phyloP scores from a whole-genome alignment of 2,888 invertebrate species.

The Chironomus tentans region DNA sequence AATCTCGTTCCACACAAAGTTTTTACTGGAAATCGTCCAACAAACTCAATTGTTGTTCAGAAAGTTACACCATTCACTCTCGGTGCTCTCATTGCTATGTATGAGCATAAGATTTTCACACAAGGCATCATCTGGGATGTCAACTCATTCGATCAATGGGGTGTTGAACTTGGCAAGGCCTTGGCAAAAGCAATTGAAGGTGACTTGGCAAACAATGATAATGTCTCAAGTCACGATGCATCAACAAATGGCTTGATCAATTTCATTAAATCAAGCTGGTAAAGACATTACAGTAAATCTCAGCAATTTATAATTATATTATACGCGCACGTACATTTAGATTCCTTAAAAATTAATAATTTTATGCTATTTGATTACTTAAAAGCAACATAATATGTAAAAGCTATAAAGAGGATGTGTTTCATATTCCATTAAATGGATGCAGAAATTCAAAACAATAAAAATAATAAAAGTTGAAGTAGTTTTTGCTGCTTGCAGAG shows the following conservation, averaged over 20 bases:
- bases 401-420: neutral
- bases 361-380: neutral
- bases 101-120: conserved; percentile 98
- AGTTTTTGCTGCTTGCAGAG: no score
- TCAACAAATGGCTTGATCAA: conserved; percentile 98
- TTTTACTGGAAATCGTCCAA: conserved; percentile 94
- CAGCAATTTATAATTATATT: neutral
- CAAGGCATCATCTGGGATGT: conserved; percentile 99
- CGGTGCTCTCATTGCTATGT: conserved; percentile 85
- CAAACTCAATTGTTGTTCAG: conserved; percentile 90
- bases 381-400: neutral
- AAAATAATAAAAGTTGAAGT: neutral
- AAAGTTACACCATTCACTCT: conserved; percentile 87
- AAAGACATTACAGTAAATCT: conserved; percentile 25
- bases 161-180: conserved; percentile 97
- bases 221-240: conserved; percentile 73
- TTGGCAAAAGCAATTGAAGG: conserved; percentile 97
- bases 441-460: neutral
- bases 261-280: conserved; percentile 68
- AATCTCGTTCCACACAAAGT: conserved; percentile 91
- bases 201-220: conserved; percentile 62
- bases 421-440: neutral
- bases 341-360: conserved; percentile 18
- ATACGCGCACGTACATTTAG: neutral
- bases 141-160: conserved; percentile 99